phyloP scores from a whole-genome alignment of 2,113 vertebrate species.

The Hippolais icterina region DNA sequence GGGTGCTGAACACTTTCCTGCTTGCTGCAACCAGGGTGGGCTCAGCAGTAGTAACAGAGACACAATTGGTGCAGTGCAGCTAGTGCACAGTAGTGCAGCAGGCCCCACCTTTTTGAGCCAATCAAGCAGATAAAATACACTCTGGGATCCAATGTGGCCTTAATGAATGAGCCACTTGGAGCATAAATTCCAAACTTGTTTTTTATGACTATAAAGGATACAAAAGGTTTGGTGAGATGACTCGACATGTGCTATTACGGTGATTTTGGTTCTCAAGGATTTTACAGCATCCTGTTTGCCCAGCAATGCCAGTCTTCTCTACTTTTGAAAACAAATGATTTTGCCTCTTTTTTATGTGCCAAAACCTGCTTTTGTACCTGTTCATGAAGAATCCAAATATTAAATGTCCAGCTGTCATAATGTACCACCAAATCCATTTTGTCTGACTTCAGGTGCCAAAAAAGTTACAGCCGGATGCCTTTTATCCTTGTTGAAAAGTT shows the following conservation, averaged over 20 bases:
- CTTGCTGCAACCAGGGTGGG: not conserved
- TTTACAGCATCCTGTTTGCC: not conserved
- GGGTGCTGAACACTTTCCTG: fast-evolving
- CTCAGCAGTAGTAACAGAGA: not conserved
- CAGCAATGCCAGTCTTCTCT: not conserved
- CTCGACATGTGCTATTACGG: fast-evolving
- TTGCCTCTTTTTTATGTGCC: not conserved
- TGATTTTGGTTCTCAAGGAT: not conserved
- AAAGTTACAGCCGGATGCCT: not conserved
- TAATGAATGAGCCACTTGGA: not conserved
- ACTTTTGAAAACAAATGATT: not conserved
- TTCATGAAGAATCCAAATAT: not conserved
- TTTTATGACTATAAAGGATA: not conserved
- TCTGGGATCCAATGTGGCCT: not conserved
- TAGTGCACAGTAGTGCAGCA: not conserved
- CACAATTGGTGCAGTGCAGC: not conserved
- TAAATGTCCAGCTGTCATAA: not conserved
- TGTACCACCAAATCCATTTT: not conserved
- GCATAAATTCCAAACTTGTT: not conserved
- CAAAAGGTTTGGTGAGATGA: not conserved
- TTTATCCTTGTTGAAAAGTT: not conserved
- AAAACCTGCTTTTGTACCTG: not conserved
- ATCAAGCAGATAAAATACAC: not conserved
- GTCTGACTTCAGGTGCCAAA: not conserved
- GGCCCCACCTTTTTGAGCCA: not conserved